Percentiles rank a stretch among this genome's conserved stretches.
phyloP scores from a whole-genome alignment of 2,888 invertebrate species.

The Asteroscopus sphinx region DNA sequence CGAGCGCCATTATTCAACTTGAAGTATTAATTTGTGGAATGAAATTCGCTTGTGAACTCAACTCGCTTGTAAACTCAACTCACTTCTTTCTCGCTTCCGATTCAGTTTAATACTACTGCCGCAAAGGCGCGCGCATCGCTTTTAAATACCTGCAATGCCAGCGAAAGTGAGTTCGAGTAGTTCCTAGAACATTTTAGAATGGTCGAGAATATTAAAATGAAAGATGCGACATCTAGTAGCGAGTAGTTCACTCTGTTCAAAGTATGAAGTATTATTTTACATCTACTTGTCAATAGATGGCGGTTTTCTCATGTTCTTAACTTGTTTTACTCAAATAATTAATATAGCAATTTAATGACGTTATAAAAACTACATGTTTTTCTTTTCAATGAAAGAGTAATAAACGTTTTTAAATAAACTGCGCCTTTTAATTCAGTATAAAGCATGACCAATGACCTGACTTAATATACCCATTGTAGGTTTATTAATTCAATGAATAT shows the following conservation, averaged over 20 bases:
- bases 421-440: too few species aligned
- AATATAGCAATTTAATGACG: background rate
- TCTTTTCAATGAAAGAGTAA: too few species aligned
- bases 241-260: slow-evolving; percentile 22
- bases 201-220: slow-evolving; percentile 25
- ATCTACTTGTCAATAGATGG: slow-evolving; percentile 28
- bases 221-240: slow-evolving; percentile 42
- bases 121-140: slow-evolving; percentile 55
- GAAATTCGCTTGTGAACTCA: background rate
- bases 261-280: background rate
- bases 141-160: slow-evolving; percentile 67
- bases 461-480: too few species aligned
- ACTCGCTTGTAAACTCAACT: background rate
- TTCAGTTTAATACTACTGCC: slow-evolving; percentile 61
- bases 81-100: slow-evolving; percentile 22
- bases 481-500: too few species aligned
- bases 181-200: slow-evolving; percentile 47
- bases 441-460: too few species aligned
- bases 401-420: too few species aligned
- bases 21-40: background rate
- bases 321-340: background rate
- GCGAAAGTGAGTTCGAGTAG: slow-evolving; percentile 23
- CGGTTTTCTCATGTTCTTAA: background rate
- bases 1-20: slow-evolving; percentile 72
- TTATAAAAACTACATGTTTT: too few species aligned